Conservation (phyloP, 1,140 invertebrate genomes). For the Drosophila kanapiae region DNA sequence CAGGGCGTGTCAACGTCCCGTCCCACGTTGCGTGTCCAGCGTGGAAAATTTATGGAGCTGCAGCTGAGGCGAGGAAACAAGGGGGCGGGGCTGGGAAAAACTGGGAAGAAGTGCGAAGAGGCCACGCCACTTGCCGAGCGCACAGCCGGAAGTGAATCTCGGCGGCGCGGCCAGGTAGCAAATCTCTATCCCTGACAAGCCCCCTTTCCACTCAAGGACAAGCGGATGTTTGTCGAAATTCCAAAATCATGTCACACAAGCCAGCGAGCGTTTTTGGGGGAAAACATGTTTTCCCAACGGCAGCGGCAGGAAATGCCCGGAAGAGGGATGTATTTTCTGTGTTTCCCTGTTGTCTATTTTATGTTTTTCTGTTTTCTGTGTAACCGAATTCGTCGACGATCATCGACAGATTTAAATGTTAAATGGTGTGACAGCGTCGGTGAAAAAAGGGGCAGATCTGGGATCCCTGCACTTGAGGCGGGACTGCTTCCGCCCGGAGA, state of each 20-base stretch:
- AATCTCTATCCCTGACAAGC: not conserved
- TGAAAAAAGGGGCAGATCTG: slow-evolving; percentile 4
- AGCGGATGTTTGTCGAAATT: slow-evolving; percentile 73
- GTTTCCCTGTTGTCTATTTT: slow-evolving; percentile 9
- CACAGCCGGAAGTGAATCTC: slow-evolving; percentile 47
- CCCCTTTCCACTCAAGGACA: slow-evolving; percentile 63
- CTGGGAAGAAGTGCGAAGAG: slow-evolving; percentile 2
- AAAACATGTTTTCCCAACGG: slow-evolving; percentile 52
- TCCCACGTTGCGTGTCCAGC: slow-evolving; percentile 50
- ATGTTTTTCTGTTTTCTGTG: slow-evolving; percentile 3
- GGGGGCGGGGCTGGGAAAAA: not conserved
- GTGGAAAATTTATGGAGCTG: slow-evolving; percentile 64
- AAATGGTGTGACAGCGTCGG: slow-evolving; percentile 17
- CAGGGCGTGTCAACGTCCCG: slow-evolving; percentile 62
- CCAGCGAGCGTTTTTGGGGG: not conserved
- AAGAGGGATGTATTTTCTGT: not conserved
- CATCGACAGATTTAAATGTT: slow-evolving; percentile 27
- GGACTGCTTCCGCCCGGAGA: slow-evolving; percentile 21
- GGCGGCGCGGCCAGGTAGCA: slow-evolving; percentile 54
- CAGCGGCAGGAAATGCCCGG: slow-evolving; percentile 54
- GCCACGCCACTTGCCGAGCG: slow-evolving; percentile 16
- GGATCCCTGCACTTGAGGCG: slow-evolving; percentile 33
- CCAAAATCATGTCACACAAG: slow-evolving; percentile 73
- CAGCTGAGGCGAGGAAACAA: slow-evolving; percentile 5
- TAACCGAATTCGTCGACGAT: slow-evolving; percentile 8